Evolutionary conservation across 2,113 vertebrate species (phyloP).

Genomic region (Protobothrops mucrosquamatus): DNA sequence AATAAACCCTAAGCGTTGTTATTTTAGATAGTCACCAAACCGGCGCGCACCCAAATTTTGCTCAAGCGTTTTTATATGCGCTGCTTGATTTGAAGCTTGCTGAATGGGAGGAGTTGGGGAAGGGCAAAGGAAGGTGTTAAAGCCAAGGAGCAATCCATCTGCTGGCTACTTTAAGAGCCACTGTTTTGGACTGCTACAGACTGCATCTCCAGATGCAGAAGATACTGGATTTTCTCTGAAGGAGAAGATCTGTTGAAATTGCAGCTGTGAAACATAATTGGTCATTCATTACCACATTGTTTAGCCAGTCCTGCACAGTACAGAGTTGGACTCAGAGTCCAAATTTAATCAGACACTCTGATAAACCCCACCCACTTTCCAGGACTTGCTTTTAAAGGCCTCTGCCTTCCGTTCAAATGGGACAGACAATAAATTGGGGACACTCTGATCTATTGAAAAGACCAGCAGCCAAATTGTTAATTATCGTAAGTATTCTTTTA

Average conservation of each 20-base stretch:
- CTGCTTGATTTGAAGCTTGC: conserved; percentile 38
- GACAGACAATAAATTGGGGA: conserved; percentile 52
- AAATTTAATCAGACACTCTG: conserved; percentile 72
- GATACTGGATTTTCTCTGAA: conserved; percentile 50
- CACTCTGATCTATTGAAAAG: conserved; percentile 64
- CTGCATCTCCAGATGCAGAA: conserved; percentile 39
- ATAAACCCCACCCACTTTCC: conserved; percentile 73
- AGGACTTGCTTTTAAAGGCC: conserved; percentile 65
- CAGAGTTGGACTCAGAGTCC: conserved; percentile 69
- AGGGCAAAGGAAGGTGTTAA: conserved; percentile 22
- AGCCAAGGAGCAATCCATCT: conserved; percentile 35
- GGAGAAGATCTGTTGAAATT: conserved; percentile 51
- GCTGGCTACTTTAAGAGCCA: conserved; percentile 41
- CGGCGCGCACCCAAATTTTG: background rate
- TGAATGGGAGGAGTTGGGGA: background rate
- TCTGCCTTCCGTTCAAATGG: conserved; percentile 63
- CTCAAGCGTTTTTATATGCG: background rate
- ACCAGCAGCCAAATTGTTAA: conserved; percentile 64
- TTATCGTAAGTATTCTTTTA: conserved; percentile 67
- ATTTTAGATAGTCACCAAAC: conserved; percentile 22
- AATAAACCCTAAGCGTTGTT: conserved; percentile 5
- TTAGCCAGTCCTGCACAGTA: conserved; percentile 66
- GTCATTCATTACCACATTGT: conserved; percentile 65
- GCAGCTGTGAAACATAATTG: conserved; percentile 67
- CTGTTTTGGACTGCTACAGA: conserved; percentile 21